Base-by-base conservation (phyloP, 2,797 vertebrate species). In the Synaphobranchus kaupii region DNA sequence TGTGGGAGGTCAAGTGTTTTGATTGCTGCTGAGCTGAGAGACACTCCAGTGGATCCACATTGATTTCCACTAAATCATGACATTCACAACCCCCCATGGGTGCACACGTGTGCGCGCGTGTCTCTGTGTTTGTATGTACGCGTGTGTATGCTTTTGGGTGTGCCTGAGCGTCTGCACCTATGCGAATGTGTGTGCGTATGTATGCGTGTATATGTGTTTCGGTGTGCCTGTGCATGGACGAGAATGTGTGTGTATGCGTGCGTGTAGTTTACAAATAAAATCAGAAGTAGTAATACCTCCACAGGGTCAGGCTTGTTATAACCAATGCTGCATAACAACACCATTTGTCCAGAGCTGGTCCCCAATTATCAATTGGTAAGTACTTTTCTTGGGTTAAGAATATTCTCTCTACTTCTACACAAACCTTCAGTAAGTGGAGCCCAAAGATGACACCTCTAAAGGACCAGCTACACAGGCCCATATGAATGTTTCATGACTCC, bases 401-500 rank as follows among this genome's bases (percentile, higher is more conserved):
- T 48, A 56, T 94, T 92, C 92, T 85, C 91, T 89, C 90, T 31
- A 4, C 90, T 17, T 90, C 91, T 91, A 39, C 91, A 92, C 34
- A 22, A 25, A 91, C 91, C 93, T 94, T 92, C 93, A 91, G 90
- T 93, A 87, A 92, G 94, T 92, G 91, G 92, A 92, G 90, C 89
- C 89, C 91, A 88, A 90, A 91, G 47, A 88, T 89, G 88, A 92
- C 91, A 90, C 92, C 88, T 89, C 44, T 89, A 92, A 93, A 81
- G 78, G 92, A 93, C 52, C 85, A 28, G 90, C 90, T 90, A 88
- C 93, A 91, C 91, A 93, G 94, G 93, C 93, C 92, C 25, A 91
- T 94, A 97, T 97, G 94, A 96, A 96, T 95, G 94, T 97, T 97
- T 97, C 94, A 97, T 96, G 93, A 93, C 90, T 92, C 92, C 91